These are phyloP conservation scores for Phyllotreta cruciferae DNA, from an alignment of 2,888 invertebrate species.

Conservation along the genomic window DNA sequence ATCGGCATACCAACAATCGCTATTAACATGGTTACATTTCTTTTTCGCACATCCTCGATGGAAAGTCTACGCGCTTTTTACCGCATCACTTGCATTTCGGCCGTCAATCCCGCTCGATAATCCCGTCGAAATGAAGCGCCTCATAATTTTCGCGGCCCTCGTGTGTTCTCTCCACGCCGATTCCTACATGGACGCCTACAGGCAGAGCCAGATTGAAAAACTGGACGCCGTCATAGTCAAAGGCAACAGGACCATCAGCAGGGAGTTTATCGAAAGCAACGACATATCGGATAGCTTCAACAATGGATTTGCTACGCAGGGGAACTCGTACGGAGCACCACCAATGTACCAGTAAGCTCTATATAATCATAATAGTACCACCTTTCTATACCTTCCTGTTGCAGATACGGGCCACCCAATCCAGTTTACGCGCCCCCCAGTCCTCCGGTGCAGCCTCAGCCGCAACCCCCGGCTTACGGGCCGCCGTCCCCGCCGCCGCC, in stretches of 20 bases:
- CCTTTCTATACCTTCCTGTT: neutral
- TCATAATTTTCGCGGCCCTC: neutral
- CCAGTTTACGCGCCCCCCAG: slow-evolving; percentile 36
- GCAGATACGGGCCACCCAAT: slow-evolving; percentile 35
- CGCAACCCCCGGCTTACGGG: slow-evolving; percentile 3
- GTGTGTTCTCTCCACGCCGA: slow-evolving; percentile 53
- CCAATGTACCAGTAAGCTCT: slow-evolving; percentile 38
- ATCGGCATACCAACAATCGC: slow-evolving; percentile 14
- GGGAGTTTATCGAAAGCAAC: slow-evolving; percentile 60
- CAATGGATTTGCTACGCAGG: no score
- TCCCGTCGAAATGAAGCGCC: slow-evolving; percentile 9
- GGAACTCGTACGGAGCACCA: slow-evolving; percentile 53
- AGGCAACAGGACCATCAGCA: slow-evolving; percentile 57
- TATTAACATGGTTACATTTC: slow-evolving; percentile 21
- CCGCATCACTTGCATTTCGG: slow-evolving; percentile 13
- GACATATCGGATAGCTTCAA: slow-evolving; percentile 56
- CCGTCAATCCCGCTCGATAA: neutral
- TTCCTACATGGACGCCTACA: slow-evolving; percentile 72
- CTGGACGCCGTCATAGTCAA: slow-evolving; percentile 51
- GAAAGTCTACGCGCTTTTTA: slow-evolving; percentile 18
- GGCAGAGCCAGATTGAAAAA: slow-evolving; percentile 58
- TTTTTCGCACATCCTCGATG: slow-evolving; percentile 10
- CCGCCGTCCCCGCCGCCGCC: slow-evolving; percentile 18
- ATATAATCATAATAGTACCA: neutral
- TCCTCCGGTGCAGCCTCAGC: slow-evolving; percentile 18